Evolutionary conservation across 2,113 vertebrate genomes (phyloP).

Genomic region (Pterocles burchelli): DNA sequence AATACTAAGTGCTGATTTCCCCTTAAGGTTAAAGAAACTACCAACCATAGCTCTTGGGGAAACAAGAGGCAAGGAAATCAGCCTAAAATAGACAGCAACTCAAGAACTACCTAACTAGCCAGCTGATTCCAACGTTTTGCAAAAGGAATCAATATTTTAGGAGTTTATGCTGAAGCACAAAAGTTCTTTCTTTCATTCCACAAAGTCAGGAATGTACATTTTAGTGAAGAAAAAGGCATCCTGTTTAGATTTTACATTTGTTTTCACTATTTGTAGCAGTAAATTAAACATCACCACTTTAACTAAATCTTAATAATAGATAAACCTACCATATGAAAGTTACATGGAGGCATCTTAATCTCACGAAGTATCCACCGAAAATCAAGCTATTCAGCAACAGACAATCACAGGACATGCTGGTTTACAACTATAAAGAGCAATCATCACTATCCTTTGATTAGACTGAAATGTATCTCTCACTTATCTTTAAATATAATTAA

Average conservation of each 20-base stretch:
- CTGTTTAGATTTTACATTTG: not conserved
- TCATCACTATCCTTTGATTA: not conserved
- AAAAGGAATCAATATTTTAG: not conserved
- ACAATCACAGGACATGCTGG: not conserved
- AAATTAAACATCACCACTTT: not conserved
- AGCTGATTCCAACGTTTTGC: not conserved
- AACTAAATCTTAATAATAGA: not conserved
- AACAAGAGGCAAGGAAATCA: not conserved
- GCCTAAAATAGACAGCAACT: not conserved
- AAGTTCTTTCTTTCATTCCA: not conserved
- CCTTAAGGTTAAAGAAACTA: not conserved
- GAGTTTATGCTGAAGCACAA: not conserved
- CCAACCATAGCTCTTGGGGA: not conserved
- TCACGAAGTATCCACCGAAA: not conserved
- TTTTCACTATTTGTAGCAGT: not conserved
- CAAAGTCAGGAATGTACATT: not conserved
- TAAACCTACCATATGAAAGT: not conserved
- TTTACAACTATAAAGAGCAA: not conserved
- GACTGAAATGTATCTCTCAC: not conserved
- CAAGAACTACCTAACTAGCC: not conserved
- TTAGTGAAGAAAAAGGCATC: not conserved
- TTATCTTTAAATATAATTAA: not conserved
- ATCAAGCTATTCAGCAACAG: not conserved
- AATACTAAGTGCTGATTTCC: not conserved
- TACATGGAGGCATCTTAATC: not conserved